Evolutionary conservation across 2,113 vertebrate species (phyloP).

Genomic region (Girardinichthys multiradiatus): DNA sequence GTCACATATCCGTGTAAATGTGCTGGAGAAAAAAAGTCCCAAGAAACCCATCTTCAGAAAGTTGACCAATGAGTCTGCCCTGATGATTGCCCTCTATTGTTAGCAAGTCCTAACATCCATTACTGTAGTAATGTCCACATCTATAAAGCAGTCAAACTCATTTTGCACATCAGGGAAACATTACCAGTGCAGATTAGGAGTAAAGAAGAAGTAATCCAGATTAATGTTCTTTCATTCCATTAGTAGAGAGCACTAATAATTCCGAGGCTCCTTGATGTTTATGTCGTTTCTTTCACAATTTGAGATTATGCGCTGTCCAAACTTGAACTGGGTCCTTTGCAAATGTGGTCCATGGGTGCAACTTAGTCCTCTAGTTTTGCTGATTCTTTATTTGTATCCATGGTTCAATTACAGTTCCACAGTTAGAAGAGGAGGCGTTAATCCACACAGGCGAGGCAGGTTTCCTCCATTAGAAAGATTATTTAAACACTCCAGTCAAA

Average conservation of each 20-base stretch:
- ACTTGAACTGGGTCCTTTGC: slow-evolving; percentile 19
- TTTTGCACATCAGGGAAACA: slow-evolving; percentile 17
- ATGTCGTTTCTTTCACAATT: slow-evolving; percentile 26
- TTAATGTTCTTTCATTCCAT: slow-evolving; percentile 36
- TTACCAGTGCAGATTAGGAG: slow-evolving; percentile 17
- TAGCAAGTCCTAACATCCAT: slow-evolving; percentile 41
- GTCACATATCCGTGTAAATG: slow-evolving; percentile 51
- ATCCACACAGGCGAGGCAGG: slow-evolving; percentile 63
- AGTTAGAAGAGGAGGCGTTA: slow-evolving; percentile 58
- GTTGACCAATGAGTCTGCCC: not conserved
- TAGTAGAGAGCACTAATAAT: not conserved
- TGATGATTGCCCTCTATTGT: slow-evolving; percentile 11
- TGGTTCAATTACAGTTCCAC: slow-evolving; percentile 67
- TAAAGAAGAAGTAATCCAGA: slow-evolving; percentile 65
- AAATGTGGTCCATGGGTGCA: slow-evolving; percentile 17
- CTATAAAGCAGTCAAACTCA: slow-evolving; percentile 40
- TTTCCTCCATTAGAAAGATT: slow-evolving; percentile 51
- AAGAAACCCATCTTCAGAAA: slow-evolving; percentile 44
- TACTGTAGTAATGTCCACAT: slow-evolving; percentile 5
- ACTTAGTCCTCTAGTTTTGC: slow-evolving; percentile 11
- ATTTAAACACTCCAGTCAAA: slow-evolving; percentile 50
- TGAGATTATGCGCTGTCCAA: slow-evolving; percentile 21
- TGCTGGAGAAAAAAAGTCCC: slow-evolving; percentile 31
- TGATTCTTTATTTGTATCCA: slow-evolving; percentile 66
- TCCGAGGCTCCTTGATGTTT: slow-evolving; percentile 19